These are phyloP conservation scores for Xenops minutus DNA, from an alignment of 2,797 vertebrate genomes.

Conservation along the genomic window DNA sequence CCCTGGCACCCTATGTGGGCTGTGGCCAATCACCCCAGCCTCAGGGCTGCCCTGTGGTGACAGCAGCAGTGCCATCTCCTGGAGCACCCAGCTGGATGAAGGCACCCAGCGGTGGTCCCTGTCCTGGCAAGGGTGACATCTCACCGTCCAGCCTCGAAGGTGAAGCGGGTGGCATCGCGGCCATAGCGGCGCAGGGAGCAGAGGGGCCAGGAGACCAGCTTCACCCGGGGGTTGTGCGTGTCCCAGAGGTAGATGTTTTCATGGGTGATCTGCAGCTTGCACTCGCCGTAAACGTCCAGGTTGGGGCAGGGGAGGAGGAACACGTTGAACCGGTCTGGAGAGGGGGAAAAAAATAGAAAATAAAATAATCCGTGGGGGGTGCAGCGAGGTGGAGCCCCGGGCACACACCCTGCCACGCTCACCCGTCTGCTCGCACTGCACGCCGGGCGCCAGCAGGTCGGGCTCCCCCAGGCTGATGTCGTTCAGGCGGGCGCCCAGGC, in stretches of 20 bases:
- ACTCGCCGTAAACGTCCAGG: conserved; percentile 86
- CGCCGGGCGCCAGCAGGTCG: conserved; percentile 92
- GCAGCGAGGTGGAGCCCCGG: not conserved
- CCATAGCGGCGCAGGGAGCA: conserved; percentile 87
- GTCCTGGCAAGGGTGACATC: not conserved
- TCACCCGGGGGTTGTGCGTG: conserved; percentile 83
- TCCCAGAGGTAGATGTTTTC: conserved; percentile 94
- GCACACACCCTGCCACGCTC: not conserved
- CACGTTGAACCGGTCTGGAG: conserved; percentile 85
- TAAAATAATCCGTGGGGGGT: not conserved
- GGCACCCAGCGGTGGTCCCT: not conserved
- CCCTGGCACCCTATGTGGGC: fast-evolving
- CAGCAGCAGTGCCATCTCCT: not conserved
- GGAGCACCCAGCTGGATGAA: not conserved
- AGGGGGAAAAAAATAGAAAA: not conserved
- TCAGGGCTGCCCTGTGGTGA: not conserved
- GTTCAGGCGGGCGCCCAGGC: conserved; percentile 85
- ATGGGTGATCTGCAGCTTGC: conserved; percentile 88
- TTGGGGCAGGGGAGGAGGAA: conserved; percentile 87
- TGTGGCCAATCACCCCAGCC: fast-evolving
- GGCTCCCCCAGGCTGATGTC: conserved; percentile 95
- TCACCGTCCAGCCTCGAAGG: conserved; percentile 87
- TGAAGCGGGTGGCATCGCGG: conserved; percentile 84
- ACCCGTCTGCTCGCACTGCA: conserved; percentile 96
- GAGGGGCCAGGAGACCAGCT: conserved; percentile 88